Percentiles rank a stretch among this genome's conserved stretches.
Evolutionary conservation across 2,113 vertebrate species (phyloP).

Genomic region (Daubentonia madagascariensis): DNA sequence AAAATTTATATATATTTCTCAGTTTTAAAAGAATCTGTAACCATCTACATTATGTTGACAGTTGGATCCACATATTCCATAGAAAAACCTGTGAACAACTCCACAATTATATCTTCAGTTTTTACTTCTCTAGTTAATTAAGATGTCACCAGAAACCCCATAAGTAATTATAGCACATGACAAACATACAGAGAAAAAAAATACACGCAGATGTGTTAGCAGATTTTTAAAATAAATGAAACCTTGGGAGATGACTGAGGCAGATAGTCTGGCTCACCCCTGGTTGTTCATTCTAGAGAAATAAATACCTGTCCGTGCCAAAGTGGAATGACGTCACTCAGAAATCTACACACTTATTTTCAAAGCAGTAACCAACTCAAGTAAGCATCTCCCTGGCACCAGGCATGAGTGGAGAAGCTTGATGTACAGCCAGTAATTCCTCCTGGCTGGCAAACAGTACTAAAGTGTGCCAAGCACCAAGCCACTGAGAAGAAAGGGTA

Average conservation of each 20-base stretch:
- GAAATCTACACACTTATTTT: constrained; percentile 56
- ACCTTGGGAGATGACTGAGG: constrained; percentile 51
- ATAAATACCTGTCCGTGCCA: constrained; percentile 56
- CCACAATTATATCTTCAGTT: constrained; percentile 53
- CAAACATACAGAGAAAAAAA: constrained; percentile 62
- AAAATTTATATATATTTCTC: constrained; percentile 1
- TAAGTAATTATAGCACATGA: constrained; percentile 64
- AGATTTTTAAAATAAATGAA: constrained; percentile 67
- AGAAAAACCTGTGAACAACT: constrained; percentile 45
- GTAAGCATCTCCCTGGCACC: constrained; percentile 17
- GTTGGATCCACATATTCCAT: not conserved
- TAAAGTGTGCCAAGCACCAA: not conserved
- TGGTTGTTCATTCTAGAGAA: constrained; percentile 13
- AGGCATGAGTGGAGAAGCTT: not conserved
- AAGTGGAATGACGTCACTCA: constrained; percentile 31
- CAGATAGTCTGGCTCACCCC: constrained; percentile 40
- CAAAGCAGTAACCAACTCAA: constrained; percentile 36
- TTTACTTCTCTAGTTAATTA: constrained; percentile 67
- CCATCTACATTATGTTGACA: constrained; percentile 4
- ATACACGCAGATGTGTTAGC: constrained; percentile 26
- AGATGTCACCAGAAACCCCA: constrained; percentile 63
- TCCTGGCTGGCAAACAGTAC: not conserved
- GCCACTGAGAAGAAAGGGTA: not conserved
- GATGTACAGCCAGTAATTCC: constrained; percentile 20
- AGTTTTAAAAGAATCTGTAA: constrained; percentile 45